Conservation (phyloP, 2,797 vertebrate species). For the Rhadinocentrus ornatus region DNA sequence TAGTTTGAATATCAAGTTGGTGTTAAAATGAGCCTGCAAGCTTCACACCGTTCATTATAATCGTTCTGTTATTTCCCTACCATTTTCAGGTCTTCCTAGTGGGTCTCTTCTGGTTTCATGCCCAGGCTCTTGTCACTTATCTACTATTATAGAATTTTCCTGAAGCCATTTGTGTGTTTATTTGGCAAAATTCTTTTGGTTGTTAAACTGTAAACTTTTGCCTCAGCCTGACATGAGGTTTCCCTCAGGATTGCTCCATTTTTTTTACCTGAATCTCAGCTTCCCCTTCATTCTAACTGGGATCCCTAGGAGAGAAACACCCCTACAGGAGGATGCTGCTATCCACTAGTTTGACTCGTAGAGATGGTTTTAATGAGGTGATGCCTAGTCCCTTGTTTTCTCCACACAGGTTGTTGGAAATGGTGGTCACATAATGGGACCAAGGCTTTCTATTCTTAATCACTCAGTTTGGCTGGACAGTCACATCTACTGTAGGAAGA, state of each 20-base stretch:
- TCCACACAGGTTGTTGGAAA: neutral
- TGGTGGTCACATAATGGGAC: neutral
- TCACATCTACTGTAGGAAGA: neutral
- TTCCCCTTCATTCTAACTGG: neutral
- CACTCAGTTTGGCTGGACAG: neutral
- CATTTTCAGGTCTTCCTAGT: neutral
- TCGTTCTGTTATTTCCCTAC: too few relatives aligned
- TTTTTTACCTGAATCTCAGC: neutral
- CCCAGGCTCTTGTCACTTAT: neutral
- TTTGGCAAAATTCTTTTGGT: neutral
- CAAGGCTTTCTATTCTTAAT: neutral
- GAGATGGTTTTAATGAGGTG: conserved; percentile 15
- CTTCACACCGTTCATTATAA: neutral
- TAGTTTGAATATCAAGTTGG: too few relatives aligned
- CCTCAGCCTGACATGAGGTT: neutral
- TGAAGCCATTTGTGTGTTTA: neutral
- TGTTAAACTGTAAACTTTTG: conserved; percentile 1
- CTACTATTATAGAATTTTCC: neutral
- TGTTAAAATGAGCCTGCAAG: too few relatives aligned
- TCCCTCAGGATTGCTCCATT: neutral
- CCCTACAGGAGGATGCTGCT: neutral
- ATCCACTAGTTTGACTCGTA: neutral
- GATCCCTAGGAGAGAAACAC: neutral
- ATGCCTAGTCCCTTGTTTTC: conserved; percentile 7
- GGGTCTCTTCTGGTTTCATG: neutral